Percentiles rank a stretch among this genome's conserved stretches.
Evolutionary conservation across 2,113 vertebrate genomes (phyloP).

Genomic region (Pungitius pungitius): DNA sequence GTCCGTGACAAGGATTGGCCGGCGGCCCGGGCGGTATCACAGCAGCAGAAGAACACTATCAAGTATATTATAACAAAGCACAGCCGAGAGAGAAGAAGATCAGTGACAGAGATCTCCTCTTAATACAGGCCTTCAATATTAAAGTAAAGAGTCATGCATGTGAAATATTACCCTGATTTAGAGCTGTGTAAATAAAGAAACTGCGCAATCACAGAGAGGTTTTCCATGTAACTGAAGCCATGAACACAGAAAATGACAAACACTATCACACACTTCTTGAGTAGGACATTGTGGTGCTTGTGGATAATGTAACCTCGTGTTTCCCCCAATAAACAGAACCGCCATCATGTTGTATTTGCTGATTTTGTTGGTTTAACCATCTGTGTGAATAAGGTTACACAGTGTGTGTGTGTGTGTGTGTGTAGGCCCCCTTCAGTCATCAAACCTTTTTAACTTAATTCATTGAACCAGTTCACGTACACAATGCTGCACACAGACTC

Average conservation of each 20-base stretch:
- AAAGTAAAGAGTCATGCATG: not conserved
- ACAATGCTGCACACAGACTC: constrained; percentile 9
- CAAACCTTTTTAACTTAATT: constrained; percentile 58
- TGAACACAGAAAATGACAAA: constrained; percentile 36
- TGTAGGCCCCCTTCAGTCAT: constrained; percentile 58
- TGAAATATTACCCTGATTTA: constrained; percentile 12
- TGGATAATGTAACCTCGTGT: not conserved
- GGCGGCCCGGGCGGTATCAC: not conserved
- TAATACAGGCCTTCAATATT: not conserved
- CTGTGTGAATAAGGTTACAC: constrained; percentile 42
- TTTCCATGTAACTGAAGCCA: constrained; percentile 51
- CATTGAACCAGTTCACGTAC: constrained; percentile 51
- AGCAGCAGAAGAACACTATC: not conserved
- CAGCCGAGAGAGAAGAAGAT: not conserved
- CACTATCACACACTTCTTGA: constrained; percentile 19
- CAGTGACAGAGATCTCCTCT: no score
- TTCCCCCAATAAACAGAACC: not conserved
- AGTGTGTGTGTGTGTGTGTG: constrained; percentile 26
- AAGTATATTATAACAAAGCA: not conserved
- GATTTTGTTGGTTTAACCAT: constrained; percentile 42
- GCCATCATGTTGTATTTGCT: constrained; percentile 4
- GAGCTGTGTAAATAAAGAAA: constrained; percentile 31
- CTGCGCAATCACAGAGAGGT: constrained; percentile 7
- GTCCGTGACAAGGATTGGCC: not conserved
- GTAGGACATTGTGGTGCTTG: not conserved